Base-by-base conservation (phyloP, 2,888 invertebrate genomes). In the Dolomedes plantarius region DNA sequence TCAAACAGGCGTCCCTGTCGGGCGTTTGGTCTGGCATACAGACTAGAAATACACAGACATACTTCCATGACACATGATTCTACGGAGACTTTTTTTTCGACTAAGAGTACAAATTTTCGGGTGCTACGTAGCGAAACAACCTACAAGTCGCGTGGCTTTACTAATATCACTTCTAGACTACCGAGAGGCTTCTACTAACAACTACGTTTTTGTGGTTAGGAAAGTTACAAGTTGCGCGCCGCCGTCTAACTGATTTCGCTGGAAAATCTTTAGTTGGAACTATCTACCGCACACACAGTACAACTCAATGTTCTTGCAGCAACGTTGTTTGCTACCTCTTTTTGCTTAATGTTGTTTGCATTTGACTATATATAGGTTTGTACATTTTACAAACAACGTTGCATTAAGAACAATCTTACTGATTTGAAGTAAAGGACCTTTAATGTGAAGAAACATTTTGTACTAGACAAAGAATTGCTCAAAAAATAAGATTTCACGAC, bases 41-140 rank as follows among this genome's bases (percentile, higher is more conserved):
- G 80, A 80, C 79, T 79, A 86, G 76, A 86, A 76, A 86, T 78
- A 86, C 79, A 86, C 80, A 86, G 80, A 86, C 86, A 80, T 71
- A 86, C 86, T 73, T 79, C 74, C 79, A 85, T 41, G 69, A 86
- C 86, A 80, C 80, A 86, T 65, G 76, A 86, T 67, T 65, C 79
- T 86, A 86, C 74, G 65, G 28, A 78, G 75, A 80, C 80, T 80
- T 56, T 80, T 50, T 86, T 78, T n/a, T 79, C 74, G 86, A 86
- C 86, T 86, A 86, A 80, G 86, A 80, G 86, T 86, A 86, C 80
- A 86, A 86, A 86, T 85, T 79, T 85, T 85, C 74, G 75, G 86
- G 80, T 86, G 86, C 86, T 86, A 86, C 86, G 64, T 80, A 80
- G 86, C 86, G 80, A 78, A 80, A 85, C 83, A 73, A 80, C 71